Evolutionary conservation across 2,113 vertebrate genomes (phyloP), one percentile per base, ranked within the genome.

Genomic region (Ameiurus melas): DNA sequence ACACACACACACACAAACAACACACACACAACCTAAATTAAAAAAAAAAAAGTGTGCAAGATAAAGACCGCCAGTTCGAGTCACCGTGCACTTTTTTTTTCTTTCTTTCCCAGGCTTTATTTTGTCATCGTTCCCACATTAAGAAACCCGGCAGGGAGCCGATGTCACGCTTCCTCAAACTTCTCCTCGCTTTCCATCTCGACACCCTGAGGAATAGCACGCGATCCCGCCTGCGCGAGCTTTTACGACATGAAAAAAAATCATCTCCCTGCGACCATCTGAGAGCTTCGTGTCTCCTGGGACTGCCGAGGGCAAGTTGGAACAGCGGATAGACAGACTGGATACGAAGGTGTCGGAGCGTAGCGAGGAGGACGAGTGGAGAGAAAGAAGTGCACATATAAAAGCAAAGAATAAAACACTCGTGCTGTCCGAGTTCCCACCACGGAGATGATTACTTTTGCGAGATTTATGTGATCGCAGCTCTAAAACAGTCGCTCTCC

Each of bases 161-260:
- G 64, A 30, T 47, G 80, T 66, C 55, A 79, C 60, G 51, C 71
- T 75, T 82, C 77, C 51, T 55, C 33, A 16, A 19, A n/a, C 55
- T 85, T 43, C 53, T 87, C 17, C 33, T 25, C 66, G 60, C 92
- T 66, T 86, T 82, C 64, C 64, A 83, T 87, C 57, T 82, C 80
- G 91, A 86, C 80, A 90, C 87, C 92, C 85, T 75, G 86, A 73
- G 85, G 90, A 88, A 75, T 0, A 85, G 85, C 87, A 87, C 66
- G 89, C 90, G 83, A 89, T 85, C 51, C 79, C 82, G 89, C 58
- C 85, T 55, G 85, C 89, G 78, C 60, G 87, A 90, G 93, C 93
- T 94, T 95, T 94, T 93, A 95, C 85, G 90, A 84, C 92, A 94
- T 94, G 86, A 94, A 95, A 94, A n/a, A 47, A 92, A 91, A 93